Evolutionary conservation across 2,888 invertebrate genomes (phyloP), one percentile per base, ranked within the genome.

Genomic region (Onchidella celtica): DNA sequence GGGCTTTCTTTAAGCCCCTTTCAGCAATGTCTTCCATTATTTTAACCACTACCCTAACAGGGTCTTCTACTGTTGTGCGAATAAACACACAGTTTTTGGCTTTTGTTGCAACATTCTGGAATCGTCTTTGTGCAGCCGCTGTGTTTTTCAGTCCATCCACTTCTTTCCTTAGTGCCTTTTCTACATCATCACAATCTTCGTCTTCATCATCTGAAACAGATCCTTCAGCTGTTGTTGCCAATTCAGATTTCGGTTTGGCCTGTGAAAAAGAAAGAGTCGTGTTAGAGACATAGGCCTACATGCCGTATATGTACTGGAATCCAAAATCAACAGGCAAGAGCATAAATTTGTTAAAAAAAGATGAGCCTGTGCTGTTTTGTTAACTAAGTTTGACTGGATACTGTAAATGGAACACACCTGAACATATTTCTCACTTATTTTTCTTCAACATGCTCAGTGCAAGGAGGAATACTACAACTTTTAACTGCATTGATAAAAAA

Each of bases 21-120:
- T 94, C 92, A 73, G 95, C 93, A 83, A 97, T 94, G 90, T 97
- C 97, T 87, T 95, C 94, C 68, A 97, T 94, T 83, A 98, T 96
- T 78, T 94, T 94, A 29, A 95, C 94, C 0, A 95, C 96, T 36
- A 98, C 90, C 57, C 95, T 94, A 79, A 96, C 95, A 3, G 97
- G 97, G 93, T 97, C 95, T 59, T 95, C 94, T 69, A 97, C 74
- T 21, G 88, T 96, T 0, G 97, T 96, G 92, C 95, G 95, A 85
- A 98, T 97, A 90, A 98, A 98, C 84, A 98, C 94, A 88, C 97
- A 95, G 92, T 97, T 97, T 70, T 96, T 96, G 0, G 96, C 96
- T 74, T 96, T 96, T 0, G 97, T 97, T 86, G 96, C 96, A 0
- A 97, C 95, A 32, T 95, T 95, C 94, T 91, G 92, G 82, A 94